A percentile compares a stretch with the other conserved stretches of the same genome.
These are phyloP conservation scores for Climacteris rufus DNA, from an alignment of 2,113 vertebrate species.

Conservation along the genomic window DNA sequence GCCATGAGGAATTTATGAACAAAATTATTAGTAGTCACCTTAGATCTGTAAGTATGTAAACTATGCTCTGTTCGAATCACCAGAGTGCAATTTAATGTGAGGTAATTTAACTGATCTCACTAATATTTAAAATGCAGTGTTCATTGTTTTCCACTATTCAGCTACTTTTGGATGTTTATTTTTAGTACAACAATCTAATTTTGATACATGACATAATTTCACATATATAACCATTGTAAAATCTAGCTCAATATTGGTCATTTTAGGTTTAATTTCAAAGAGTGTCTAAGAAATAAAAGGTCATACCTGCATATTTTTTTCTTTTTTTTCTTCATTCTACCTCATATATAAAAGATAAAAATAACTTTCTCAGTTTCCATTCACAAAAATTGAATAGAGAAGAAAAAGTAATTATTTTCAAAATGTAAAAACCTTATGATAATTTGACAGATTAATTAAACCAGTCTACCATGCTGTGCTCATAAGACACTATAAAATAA, in stretches of 20 bases:
- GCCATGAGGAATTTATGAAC: background rate
- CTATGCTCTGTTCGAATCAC: background rate
- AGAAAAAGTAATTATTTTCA: constrained; percentile 78
- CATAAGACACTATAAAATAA: constrained; percentile 62
- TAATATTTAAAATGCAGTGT: background rate
- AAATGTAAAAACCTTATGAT: constrained; percentile 80
- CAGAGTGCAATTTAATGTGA: background rate
- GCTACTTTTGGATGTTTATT: background rate
- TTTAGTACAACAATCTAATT: background rate
- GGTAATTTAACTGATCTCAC: background rate
- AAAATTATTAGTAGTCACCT: background rate
- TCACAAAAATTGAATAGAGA: constrained; percentile 63
- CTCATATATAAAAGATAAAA: constrained; percentile 39
- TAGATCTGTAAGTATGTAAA: background rate
- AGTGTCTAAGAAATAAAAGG: constrained; percentile 31
- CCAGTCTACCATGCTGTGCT: constrained; percentile 74
- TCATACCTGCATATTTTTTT: constrained; percentile 6
- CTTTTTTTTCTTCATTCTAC: background rate
- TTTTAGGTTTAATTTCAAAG: constrained; percentile 54
- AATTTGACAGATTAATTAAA: constrained; percentile 85
- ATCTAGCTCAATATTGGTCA: constrained; percentile 11
- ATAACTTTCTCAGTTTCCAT: constrained; percentile 45
- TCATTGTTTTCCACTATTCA: background rate
- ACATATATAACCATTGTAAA: background rate
- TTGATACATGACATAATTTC: background rate